Evolutionary conservation across 2,888 invertebrate genomes (phyloP).

Genomic region (Leptopterna dolabrata): DNA sequence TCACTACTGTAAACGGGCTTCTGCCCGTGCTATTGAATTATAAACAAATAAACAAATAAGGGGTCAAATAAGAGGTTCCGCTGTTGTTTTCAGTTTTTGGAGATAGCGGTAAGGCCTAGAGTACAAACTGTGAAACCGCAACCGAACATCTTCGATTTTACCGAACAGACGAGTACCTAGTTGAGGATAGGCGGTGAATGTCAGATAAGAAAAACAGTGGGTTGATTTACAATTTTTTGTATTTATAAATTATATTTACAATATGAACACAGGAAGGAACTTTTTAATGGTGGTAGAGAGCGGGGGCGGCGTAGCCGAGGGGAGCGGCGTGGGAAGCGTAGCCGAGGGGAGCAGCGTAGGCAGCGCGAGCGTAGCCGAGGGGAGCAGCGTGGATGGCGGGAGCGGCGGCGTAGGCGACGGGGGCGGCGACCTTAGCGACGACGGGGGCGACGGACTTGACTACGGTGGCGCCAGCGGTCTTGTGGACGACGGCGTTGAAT

Average conservation of each 20-base stretch:
- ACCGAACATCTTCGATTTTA: no score
- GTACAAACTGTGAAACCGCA: no score
- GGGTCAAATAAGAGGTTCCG: no score
- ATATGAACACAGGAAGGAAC: not conserved
- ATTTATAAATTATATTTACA: conserved; percentile 29
- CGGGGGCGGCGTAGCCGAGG: conserved; percentile 33
- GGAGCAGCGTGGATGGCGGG: conserved; percentile 9
- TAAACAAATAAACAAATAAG: no score
- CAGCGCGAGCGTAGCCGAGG: conserved; percentile 11
- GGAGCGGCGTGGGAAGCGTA: no score
- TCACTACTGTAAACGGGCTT: no score
- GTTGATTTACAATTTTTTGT: conserved; percentile 24
- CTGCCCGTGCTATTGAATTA: no score
- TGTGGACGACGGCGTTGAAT: conserved; percentile 47
- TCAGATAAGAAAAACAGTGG: not conserved
- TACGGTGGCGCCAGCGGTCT: conserved; percentile 43
- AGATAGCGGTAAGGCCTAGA: no score
- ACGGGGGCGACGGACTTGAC: conserved; percentile 41
- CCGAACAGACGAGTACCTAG: no score
- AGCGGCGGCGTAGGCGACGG: conserved; percentile 14
- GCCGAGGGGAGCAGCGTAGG: conserved; percentile 13
- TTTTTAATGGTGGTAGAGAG: conserved; percentile 21
- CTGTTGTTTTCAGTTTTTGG: no score
- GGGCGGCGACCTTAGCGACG: conserved; percentile 44
- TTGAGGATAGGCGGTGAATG: not conserved